These are phyloP conservation scores for Steinernema feltiae DNA, from an alignment of 1,140 invertebrate genomes.

Conservation along the genomic window DNA sequence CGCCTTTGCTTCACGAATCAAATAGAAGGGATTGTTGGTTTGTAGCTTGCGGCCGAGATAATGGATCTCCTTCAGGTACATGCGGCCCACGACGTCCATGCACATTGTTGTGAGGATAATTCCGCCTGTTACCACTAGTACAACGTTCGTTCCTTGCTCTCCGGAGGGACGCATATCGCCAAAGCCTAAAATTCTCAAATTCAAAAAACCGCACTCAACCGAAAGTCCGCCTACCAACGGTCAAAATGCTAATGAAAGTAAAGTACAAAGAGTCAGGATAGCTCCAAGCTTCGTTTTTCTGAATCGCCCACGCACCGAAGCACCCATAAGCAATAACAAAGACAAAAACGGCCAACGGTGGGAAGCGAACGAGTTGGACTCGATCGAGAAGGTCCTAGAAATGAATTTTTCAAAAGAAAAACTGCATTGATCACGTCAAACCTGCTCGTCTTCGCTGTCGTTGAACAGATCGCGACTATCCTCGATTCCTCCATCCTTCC, in stretches of 20 bases:
- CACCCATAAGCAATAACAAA: conserved; percentile 54
- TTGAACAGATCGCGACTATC: conserved; percentile 43
- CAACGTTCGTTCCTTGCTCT: conserved; percentile 44
- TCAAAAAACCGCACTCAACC: too few species aligned
- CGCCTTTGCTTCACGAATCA: conserved; percentile 55
- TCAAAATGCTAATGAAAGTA: conserved; percentile 55
- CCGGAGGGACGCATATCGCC: conserved; percentile 50
- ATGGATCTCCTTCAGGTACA: conserved; percentile 58
- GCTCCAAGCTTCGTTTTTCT: conserved; percentile 48
- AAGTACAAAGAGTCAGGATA: conserved; percentile 55
- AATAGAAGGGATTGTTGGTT: conserved; percentile 56
- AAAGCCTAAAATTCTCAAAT: conserved; percentile 47
- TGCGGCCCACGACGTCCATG: conserved; percentile 56
- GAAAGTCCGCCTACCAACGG: conserved; percentile 45
- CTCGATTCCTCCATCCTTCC: conserved; percentile 28
- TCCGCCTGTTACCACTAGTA: conserved; percentile 43
- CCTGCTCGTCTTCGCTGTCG: conserved; percentile 55
- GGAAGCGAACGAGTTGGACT: conserved; percentile 52
- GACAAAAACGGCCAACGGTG: conserved; percentile 51
- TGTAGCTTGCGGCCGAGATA: conserved; percentile 54
- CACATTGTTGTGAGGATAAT: conserved; percentile 57
- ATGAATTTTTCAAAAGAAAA: conserved; percentile 3
- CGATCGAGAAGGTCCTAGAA: conserved; percentile 51
- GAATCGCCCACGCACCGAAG: conserved; percentile 48
- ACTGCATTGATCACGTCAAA: conserved; percentile 9